These are phyloP conservation scores for Notodonta ziczac DNA, from an alignment of 2,888 invertebrate species.

Conservation along the genomic window DNA sequence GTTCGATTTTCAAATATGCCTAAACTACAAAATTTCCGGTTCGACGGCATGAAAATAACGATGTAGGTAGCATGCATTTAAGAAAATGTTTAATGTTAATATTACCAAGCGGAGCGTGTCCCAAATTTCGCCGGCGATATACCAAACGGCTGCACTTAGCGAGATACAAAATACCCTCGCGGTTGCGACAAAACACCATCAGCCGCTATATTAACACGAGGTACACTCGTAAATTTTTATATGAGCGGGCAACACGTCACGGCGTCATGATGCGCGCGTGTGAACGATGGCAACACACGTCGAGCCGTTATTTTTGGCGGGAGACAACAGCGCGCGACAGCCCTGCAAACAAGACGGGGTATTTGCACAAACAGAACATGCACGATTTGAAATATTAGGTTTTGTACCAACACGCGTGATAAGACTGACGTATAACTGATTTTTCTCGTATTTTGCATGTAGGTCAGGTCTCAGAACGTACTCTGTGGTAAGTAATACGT, in stretches of 20 bases:
- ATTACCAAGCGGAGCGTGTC: not conserved
- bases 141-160: constrained; percentile 9
- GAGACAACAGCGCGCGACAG: constrained; percentile 66
- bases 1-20: not conserved
- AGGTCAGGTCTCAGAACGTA: constrained; percentile 24
- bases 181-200: constrained; percentile 30
- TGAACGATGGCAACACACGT: constrained; percentile 49
- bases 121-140: constrained; percentile 8
- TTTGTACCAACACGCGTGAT: constrained; percentile 38
- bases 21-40: not conserved
- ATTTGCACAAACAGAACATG: constrained; percentile 59
- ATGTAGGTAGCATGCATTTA: not conserved
- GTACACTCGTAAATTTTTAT: constrained; percentile 72
- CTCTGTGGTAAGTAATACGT: constrained; percentile 6
- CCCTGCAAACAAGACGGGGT: constrained; percentile 52
- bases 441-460: constrained; percentile 11
- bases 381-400: constrained; percentile 56
- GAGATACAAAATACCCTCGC: constrained; percentile 22
- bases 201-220: constrained; percentile 56
- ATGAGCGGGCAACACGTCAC: constrained; percentile 60
- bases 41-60: not conserved
- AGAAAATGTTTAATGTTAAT: constrained; percentile 6
- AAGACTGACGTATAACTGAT: constrained; percentile 28
- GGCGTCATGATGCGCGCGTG: constrained; percentile 53
- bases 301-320: constrained; percentile 56